These are phyloP conservation scores for Octodonta nipae DNA, from an alignment of 2,888 invertebrate species.

Conservation along the genomic window DNA sequence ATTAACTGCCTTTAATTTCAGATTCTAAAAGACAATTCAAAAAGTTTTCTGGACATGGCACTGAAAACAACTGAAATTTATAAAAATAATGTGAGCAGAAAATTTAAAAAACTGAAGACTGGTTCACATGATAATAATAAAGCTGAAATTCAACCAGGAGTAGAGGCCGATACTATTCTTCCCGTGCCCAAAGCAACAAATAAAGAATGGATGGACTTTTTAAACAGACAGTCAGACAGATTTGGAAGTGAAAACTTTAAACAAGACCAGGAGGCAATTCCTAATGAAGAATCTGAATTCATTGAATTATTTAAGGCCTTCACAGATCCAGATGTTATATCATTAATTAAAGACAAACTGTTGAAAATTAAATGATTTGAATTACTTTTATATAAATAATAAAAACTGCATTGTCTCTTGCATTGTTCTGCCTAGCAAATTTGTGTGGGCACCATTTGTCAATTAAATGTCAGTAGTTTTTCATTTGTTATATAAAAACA, in stretches of 20 bases:
- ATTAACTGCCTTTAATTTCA: too few species aligned
- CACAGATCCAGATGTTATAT: slow-evolving; percentile 48
- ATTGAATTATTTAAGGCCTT: slow-evolving; percentile 48
- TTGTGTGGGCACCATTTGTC: too few species aligned
- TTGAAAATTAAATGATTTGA: slow-evolving; percentile 14
- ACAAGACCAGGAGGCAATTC: not conserved
- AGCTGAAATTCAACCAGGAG: not conserved
- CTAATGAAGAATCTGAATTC: not conserved
- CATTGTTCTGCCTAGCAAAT: too few species aligned
- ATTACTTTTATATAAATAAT: too few species aligned
- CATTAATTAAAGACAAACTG: slow-evolving; percentile 32
- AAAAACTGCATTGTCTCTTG: too few species aligned
- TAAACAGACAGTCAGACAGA: not conserved
- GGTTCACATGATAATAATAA: slow-evolving; percentile 3
- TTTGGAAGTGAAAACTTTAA: not conserved
- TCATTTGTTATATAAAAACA: too few species aligned
- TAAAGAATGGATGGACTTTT: not conserved
- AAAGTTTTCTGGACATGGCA: too few species aligned
- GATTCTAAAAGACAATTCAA: too few species aligned
- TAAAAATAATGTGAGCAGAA: too few species aligned
- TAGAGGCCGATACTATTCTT: not conserved
- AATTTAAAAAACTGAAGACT: too few species aligned
- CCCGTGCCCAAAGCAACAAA: not conserved
- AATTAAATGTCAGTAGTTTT: too few species aligned
- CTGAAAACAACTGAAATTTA: too few species aligned